Percentiles rank a stretch among this genome's conserved stretches.
Evolutionary conservation across 1,140 invertebrate genomes (phyloP).

Genomic region (Hyles euphorbiae): DNA sequence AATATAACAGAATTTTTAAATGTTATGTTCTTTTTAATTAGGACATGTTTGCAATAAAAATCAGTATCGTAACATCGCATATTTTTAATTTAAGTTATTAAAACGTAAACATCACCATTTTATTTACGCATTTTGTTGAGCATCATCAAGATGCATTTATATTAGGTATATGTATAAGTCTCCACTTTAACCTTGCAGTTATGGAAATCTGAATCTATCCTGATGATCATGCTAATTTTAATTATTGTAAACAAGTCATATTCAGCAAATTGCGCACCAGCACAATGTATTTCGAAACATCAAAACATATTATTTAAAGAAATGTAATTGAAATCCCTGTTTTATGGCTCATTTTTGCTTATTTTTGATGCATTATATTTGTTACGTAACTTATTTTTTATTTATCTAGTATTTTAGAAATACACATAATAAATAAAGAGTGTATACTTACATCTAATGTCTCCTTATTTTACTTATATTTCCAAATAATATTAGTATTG

Average conservation of each 20-base stretch:
- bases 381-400: conserved; percentile 66
- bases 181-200: conserved; percentile 9
- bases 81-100: conserved; percentile 21
- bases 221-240: too few relatives aligned
- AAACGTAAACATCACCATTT: too few relatives aligned
- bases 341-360: conserved; percentile 28
- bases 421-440: conserved; percentile 56
- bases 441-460: conserved; percentile 46
- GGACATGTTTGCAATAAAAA: conserved; percentile 16
- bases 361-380: conserved; percentile 40
- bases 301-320: too few relatives aligned
- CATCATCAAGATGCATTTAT: neutral
- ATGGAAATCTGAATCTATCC: too few relatives aligned
- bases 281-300: neutral
- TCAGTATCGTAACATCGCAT: conserved; percentile 22
- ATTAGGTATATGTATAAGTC: neutral
- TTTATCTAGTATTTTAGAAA: conserved; percentile 60
- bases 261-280: too few relatives aligned
- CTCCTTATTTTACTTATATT: conserved; percentile 24
- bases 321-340: neutral
- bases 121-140: neutral
- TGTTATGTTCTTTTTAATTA: conserved; percentile 13
- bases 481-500: neutral
- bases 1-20: conserved; percentile 1
- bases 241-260: too few relatives aligned